A percentile compares a stretch with the other conserved stretches of the same genome.
Evolutionary conservation across 64 coral and sea anemone genomes (phyloP).

Genomic region (Cladopsammia gracilis): DNA sequence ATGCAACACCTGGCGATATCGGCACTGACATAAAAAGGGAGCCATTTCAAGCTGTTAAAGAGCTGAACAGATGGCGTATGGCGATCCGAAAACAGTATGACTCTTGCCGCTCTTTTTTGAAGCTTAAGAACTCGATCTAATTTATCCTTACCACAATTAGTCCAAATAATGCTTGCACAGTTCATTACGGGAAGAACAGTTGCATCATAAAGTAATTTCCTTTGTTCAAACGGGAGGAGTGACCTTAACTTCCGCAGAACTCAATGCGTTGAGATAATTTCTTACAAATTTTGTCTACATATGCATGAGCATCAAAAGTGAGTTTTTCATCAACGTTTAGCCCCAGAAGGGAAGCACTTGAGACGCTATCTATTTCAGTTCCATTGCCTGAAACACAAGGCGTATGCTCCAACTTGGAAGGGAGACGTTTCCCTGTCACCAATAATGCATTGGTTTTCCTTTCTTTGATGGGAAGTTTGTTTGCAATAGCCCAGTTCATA

Average conservation of each 20-base stretch:
- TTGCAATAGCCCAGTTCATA: slow-evolving; percentile 13
- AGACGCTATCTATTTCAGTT: slow-evolving; percentile 21
- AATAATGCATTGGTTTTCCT: slow-evolving; percentile 12
- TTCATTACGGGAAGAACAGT: slow-evolving; percentile 42
- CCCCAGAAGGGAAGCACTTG: slow-evolving; percentile 25
- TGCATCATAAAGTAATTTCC: slow-evolving; percentile 46
- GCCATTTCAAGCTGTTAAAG: slow-evolving; percentile 41
- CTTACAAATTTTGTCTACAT: slow-evolving; percentile 25
- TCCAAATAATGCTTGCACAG: slow-evolving; percentile 34
- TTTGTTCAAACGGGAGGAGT: slow-evolving; percentile 38
- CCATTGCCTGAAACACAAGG: slow-evolving; percentile 25
- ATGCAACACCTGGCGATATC: slow-evolving; percentile 37
- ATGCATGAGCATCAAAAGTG: slow-evolving; percentile 33
- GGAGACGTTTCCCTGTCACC: slow-evolving; percentile 42
- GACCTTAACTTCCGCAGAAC: slow-evolving; percentile 54
- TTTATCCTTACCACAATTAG: slow-evolving; percentile 40
- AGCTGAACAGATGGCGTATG: slow-evolving; percentile 22
- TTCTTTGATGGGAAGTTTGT: slow-evolving; percentile 10
- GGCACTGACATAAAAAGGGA: slow-evolving; percentile 58
- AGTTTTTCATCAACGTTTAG: slow-evolving; percentile 43
- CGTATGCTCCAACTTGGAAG: slow-evolving; percentile 4
- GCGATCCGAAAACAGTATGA: slow-evolving; percentile 16
- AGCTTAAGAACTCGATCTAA: slow-evolving; percentile 40
- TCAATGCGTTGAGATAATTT: slow-evolving; percentile 59
- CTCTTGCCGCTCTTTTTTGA: slow-evolving; percentile 45